Base-by-base conservation (phyloP, 2,888 invertebrate genomes). In the Tryphoninae sp. region DNA sequence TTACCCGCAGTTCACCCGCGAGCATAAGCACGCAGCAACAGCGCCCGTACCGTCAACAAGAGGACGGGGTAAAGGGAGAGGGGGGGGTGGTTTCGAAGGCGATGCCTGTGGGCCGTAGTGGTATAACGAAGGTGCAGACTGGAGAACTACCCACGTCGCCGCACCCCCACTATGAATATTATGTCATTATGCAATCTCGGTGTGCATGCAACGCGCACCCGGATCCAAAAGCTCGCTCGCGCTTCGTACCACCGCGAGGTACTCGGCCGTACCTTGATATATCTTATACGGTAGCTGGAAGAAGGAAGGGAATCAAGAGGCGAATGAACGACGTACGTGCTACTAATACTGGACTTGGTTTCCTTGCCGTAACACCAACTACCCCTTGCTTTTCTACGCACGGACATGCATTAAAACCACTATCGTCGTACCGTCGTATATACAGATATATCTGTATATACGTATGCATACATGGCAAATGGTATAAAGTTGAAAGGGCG, bases 111-210 rank as follows among this genome's bases (percentile, higher is more conserved):
- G 53, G 45, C 78, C 73, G 51, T 78, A 55, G 68, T 26, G 58
- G 23, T 71, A 71, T 16, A 19, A 45, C 64, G 33, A 61, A 51
- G 26, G 51, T 55, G 68, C 71, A 62, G 42, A 68, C 74, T 33
- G 23, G 40, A 45, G 67, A 67, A 61, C 62, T 68, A 62, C 68
- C 51, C 55, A 51, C 53, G 75, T 71, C 65, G 51, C 72, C 67
- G 74, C 45, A 78, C 74, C 61, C 64, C 62, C 84, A 85, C 87
- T 86, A 89, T 88, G 90, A 90, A 91, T 91, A 91, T 91, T 91
- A 91, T 91, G 91, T 91, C 91, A 91, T 91, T 91, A 91, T 90
- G 87, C 89, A 91, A 91, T 91, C 91, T 90, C 86, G 88, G 85
- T 87, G 88, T 87, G 88, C 91, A 90, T 90, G 90, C 91, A 88